Evolutionary conservation across 2,113 vertebrate species (phyloP), one percentile per base, ranked within the genome.

Genomic region (Dinomys branickii): DNA sequence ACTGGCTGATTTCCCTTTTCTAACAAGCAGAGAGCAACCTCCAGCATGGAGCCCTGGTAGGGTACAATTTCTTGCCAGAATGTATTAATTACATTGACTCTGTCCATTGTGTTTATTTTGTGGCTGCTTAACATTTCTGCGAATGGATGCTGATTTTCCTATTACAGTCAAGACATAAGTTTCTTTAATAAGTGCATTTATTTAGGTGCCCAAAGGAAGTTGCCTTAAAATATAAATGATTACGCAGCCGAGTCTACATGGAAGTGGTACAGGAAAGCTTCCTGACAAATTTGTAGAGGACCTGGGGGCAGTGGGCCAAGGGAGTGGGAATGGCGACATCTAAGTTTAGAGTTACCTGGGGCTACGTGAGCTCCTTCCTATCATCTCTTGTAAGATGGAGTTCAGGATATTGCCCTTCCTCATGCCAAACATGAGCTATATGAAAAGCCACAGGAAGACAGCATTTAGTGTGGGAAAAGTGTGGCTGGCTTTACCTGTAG

Each of bases 81-180:
- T 20, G 47, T 30, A 65, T 22, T 26, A 77, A 92, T 75, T 38
- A 2, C 2, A 22, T 20, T 38, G 69, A 63, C 61, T 52, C 38
- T 88, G 67, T 59, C 91, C 56, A 28, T 6, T 35, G 33, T 8
- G 4, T 69, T 59, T 81, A 20, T 26, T 88, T 67, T 65, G 78
- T 65, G 85, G 59, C 87, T 59, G 1, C 41, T 82, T 65, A 78
- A 65, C 17, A 3, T 93, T 86, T 80, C 67, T 86, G 59, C 58
- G 86, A 54, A 88, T 71, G 17, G 78, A 73, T 85, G 84, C 90
- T 83, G 91, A 56, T 41, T 61, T 85, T 80, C 26, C 94, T 71
- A 58, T 38, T 47, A 77, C 33, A 78, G 71, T 47, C 24, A 54
- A 80, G 52, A 69, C 13, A 12, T 73, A 58, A 58, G 41, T 65